Conservation (phyloP, 2,888 invertebrate species). For the Cryptocheilus praepositus region DNA sequence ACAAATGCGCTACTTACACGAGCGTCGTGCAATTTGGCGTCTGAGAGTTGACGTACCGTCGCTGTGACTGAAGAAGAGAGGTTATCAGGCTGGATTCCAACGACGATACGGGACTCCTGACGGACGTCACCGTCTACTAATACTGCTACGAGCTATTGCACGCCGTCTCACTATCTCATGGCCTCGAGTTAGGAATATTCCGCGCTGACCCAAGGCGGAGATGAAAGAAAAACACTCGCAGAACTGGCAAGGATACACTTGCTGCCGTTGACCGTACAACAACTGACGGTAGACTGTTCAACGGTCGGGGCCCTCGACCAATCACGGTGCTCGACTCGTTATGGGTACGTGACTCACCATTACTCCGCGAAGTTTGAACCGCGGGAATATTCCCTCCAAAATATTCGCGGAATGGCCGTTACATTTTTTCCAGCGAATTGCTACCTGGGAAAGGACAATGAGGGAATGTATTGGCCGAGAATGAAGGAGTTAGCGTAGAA, state of each 20-base stretch:
- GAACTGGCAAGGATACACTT: background rate
- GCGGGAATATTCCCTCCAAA: background rate
- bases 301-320: constrained; percentile 13
- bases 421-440: too few species aligned
- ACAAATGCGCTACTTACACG: too few species aligned
- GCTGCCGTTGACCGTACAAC: constrained; percentile 7
- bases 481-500: too few species aligned
- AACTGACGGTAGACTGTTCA: constrained; percentile 15
- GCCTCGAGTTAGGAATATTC: background rate
- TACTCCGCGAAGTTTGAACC: constrained; percentile 16
- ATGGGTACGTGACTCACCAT: background rate
- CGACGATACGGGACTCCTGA: too few species aligned
- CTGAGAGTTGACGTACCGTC: too few species aligned
- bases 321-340: constrained; percentile 9
- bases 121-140: background rate
- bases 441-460: too few species aligned
- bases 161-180: background rate
- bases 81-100: too few species aligned
- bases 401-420: too few species aligned
- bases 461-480: too few species aligned
- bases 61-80: too few species aligned
- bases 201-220: constrained; percentile 9
- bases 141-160: background rate
- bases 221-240: constrained; percentile 1
- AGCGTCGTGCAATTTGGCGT: too few species aligned